phyloP scores from a whole-genome alignment of 2,888 invertebrate species.

The Chromoteleia sp. region DNA sequence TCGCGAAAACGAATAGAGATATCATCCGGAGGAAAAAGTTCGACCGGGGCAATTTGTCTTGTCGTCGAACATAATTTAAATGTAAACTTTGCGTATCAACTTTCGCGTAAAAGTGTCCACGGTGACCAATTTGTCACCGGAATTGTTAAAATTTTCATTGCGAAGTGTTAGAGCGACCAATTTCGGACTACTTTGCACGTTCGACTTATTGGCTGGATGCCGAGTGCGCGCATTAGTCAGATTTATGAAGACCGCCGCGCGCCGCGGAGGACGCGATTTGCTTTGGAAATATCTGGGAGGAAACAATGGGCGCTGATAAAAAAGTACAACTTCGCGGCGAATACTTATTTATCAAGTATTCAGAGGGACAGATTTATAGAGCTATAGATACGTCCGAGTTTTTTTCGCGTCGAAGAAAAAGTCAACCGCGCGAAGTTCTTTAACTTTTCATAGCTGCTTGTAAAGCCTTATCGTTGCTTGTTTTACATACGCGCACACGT shows the following conservation, averaged over 20 bases:
- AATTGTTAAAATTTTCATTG: slow-evolving; percentile 64
- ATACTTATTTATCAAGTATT: slow-evolving; percentile 64
- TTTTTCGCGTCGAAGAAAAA: slow-evolving; percentile 22
- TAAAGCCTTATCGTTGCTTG: slow-evolving; percentile 23
- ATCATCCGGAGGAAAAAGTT: slow-evolving; percentile 34
- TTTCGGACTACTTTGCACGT: slow-evolving; percentile 73
- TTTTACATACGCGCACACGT: slow-evolving; percentile 33
- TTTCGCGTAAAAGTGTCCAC: slow-evolving; percentile 45
- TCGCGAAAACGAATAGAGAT: slow-evolving; percentile 16
- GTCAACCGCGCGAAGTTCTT: slow-evolving; percentile 18
- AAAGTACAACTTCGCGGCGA: slow-evolving; percentile 73
- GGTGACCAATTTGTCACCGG: slow-evolving; percentile 67
- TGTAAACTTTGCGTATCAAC: slow-evolving; percentile 53
- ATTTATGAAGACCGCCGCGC: slow-evolving; percentile 73
- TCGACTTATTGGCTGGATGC: slow-evolving; percentile 78
- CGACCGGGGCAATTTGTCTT: slow-evolving; percentile 22
- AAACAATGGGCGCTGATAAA: slow-evolving; percentile 73
- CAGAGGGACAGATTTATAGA: slow-evolving; percentile 60
- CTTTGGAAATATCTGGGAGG: slow-evolving; percentile 75
- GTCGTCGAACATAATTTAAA: slow-evolving; percentile 44
- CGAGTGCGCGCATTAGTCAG: slow-evolving; percentile 77
- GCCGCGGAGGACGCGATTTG: slow-evolving; percentile 72
- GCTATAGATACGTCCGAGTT: slow-evolving; percentile 52
- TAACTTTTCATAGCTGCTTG: slow-evolving; percentile 45
- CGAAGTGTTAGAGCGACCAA: slow-evolving; percentile 40